These are phyloP conservation scores for Tragelaphus oryx DNA, from an alignment of 2,797 vertebrate genomes.

Conservation along the genomic window DNA sequence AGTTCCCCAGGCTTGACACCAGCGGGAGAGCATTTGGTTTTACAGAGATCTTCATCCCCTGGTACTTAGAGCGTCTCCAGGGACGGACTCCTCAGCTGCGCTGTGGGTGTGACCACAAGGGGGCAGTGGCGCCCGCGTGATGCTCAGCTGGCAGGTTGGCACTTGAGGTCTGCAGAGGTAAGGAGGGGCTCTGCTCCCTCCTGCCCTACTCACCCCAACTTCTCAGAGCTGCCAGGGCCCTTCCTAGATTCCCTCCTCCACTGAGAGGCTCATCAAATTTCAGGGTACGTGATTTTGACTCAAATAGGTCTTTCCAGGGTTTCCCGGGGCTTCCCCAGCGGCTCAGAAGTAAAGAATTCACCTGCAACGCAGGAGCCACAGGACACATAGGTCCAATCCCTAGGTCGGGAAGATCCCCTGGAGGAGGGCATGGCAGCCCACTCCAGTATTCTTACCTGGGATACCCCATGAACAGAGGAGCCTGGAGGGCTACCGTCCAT, in stretches of 20 bases:
- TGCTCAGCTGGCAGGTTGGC: rapidly evolving
- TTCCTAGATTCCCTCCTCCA: neutral
- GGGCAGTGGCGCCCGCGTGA: conserved; percentile 49
- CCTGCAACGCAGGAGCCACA: neutral
- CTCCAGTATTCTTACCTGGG: neutral
- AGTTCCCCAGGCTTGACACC: neutral
- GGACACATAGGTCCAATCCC: neutral
- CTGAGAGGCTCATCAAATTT: neutral
- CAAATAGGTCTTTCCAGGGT: neutral
- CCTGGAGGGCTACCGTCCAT: neutral
- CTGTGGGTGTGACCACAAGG: conserved; percentile 39
- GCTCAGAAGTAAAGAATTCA: neutral
- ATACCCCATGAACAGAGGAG: neutral
- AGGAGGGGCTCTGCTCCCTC: neutral
- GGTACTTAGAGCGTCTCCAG: neutral
- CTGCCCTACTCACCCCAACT: neutral
- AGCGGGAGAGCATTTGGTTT: neutral
- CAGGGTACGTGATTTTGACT: neutral
- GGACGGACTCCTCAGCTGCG: neutral
- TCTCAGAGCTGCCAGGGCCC: neutral
- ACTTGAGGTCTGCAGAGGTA: neutral
- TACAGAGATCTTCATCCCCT: neutral
- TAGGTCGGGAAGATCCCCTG: neutral
- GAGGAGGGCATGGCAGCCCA: neutral
- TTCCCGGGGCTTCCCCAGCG: neutral